Evolutionary conservation across 2,888 invertebrate genomes (phyloP), one percentile per base, ranked within the genome.

Genomic region (Zele albiditarsus): DNA sequence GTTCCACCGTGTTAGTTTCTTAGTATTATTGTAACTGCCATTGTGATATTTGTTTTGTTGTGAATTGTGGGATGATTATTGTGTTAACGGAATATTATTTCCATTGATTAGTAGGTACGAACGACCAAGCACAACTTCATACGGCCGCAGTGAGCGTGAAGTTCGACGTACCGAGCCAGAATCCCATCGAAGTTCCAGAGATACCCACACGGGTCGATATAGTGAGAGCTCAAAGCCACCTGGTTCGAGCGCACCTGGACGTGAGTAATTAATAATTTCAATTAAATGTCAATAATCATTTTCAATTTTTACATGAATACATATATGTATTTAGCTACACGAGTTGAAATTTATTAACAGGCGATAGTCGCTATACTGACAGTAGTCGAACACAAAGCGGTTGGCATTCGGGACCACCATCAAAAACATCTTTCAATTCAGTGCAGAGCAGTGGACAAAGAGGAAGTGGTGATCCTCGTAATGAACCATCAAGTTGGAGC

Each of bases 331-430:
- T 73, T 75, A 72, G 74, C 73, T 80, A 57, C n/a, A n/a, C n/a
- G 20, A 10, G n/a, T 53, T 53, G 20, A 20, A 53, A 53, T 71
- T 69, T 66, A 68, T 78, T 74, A 78, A 66, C 67, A 89, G 89
- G 89, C 77, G 88, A 88, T 72, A 85, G 85, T 79, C 89, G 89
- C 75, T 89, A 88, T 74, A 84, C 86, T 63, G 89, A 89, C 60
- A 87, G 86, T 78, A 88, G 84, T 80, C 83, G 89, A 78, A 85
- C 86, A 62, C 82, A 88, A 14, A 85, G 87, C 67, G 85, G 87
- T 77, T 89, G 89, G 89, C 89, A 88, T 72, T 87, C 88, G 1
- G 88, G 88, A 73, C 88, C 87, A 33, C 86, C 85, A 14, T 87
- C 89, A 1, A 82, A 86, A 3, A 87, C 87, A 80, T 86, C 88